Percentiles rank a stretch among this genome's conserved stretches.
Evolutionary conservation across 2,797 vertebrate species (phyloP).

Genomic region (Enteromius mattozi): DNA sequence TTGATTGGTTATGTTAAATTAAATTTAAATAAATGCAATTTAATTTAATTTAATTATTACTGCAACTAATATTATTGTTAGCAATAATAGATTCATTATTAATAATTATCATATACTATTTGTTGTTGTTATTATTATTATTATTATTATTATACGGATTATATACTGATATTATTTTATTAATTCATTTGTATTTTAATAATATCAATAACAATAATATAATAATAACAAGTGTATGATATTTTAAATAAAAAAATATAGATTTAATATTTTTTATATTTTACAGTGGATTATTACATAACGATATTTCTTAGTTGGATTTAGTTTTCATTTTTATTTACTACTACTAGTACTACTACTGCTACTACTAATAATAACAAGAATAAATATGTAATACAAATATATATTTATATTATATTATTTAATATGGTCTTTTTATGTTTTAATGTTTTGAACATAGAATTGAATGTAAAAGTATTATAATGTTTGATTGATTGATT

Average conservation of each 20-base stretch:
- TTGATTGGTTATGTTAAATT: not conserved
- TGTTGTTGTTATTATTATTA: not conserved
- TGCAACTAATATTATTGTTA: not conserved
- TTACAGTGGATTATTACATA: not conserved
- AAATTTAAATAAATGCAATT: too few relatives aligned
- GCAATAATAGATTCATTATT: not conserved
- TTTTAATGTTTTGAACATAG: not conserved
- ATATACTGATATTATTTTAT: not conserved
- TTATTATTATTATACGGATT: not conserved
- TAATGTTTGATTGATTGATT: not conserved
- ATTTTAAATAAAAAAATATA: not conserved
- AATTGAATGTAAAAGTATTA: too few relatives aligned
- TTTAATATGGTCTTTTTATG: not conserved
- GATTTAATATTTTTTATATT: too few relatives aligned
- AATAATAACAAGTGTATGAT: not conserved
- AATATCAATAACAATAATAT: not conserved
- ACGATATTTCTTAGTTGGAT: not conserved
- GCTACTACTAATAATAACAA: not conserved
- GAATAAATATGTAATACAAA: not conserved
- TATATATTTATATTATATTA: not conserved
- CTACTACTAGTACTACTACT: not conserved
- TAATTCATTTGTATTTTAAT: not conserved
- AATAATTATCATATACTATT: not conserved
- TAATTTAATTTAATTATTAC: too few relatives aligned
- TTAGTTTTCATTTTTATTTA: not conserved